These are phyloP conservation scores for Eospalax fontanierii DNA, from an alignment of 2,797 vertebrate species.

Conservation along the genomic window DNA sequence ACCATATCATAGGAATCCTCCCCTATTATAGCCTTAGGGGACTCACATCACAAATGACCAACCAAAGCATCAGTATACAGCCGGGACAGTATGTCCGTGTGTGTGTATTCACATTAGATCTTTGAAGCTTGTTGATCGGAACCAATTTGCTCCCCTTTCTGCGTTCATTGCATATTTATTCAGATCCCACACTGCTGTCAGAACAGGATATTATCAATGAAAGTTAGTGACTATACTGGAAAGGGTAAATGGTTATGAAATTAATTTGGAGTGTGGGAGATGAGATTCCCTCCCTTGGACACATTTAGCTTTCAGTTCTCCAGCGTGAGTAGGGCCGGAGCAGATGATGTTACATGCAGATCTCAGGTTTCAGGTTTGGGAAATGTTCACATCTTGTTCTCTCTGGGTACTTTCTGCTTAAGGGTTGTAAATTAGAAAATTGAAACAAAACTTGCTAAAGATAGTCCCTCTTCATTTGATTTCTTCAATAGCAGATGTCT, in stretches of 20 bases:
- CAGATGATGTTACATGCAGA: neutral
- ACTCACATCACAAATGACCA: too few species aligned
- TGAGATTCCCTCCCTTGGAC: conserved; percentile 14
- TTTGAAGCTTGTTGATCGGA: too few species aligned
- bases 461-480: neutral
- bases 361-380: conserved; percentile 29
- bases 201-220: conserved; percentile 39
- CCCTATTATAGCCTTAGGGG: too few species aligned
- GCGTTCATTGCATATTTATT: too few species aligned
- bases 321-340: conserved; percentile 14
- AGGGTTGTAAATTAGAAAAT: conserved; percentile 37
- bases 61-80: too few species aligned
- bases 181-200: too few species aligned
- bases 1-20: too few species aligned
- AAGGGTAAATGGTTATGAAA: conserved; percentile 20
- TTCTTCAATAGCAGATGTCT: neutral
- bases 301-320: neutral
- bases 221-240: neutral
- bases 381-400: neutral
- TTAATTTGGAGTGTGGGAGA: neutral
- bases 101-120: too few species aligned
- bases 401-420: neutral
- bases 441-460: conserved; percentile 10
- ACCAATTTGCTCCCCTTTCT: too few species aligned
- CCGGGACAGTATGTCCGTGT: too few species aligned